A percentile compares a stretch with the other conserved stretches of the same genome.
These are phyloP conservation scores for Larimichthys polyactis DNA, from an alignment of 2,113 vertebrate species.

Conservation along the genomic window DNA sequence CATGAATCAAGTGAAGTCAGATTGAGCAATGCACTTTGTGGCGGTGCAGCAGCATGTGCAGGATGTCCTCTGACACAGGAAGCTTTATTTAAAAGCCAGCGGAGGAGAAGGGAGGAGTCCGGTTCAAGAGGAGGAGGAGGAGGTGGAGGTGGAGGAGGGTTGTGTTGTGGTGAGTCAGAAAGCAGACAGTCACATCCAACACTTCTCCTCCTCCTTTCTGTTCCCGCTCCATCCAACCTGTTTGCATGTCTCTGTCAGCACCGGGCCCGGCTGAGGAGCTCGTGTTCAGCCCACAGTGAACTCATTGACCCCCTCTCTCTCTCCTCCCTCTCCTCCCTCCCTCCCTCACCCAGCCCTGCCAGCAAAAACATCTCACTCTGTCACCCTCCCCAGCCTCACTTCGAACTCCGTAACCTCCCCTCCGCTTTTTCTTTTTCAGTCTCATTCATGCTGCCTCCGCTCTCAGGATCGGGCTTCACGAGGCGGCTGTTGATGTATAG, in stretches of 20 bases:
- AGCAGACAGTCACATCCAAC: slow-evolving; percentile 50
- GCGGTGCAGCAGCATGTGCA: slow-evolving; percentile 45
- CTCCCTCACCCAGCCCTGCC: slow-evolving; percentile 46
- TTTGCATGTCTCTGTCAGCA: slow-evolving; percentile 71
- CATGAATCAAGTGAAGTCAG: slow-evolving; percentile 32
- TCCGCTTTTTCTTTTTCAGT: slow-evolving; percentile 33
- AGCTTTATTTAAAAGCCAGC: slow-evolving; percentile 60
- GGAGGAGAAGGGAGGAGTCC: slow-evolving; percentile 48
- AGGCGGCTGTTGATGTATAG: slow-evolving; percentile 22
- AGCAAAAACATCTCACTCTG: slow-evolving; percentile 72
- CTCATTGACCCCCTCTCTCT: slow-evolving; percentile 70
- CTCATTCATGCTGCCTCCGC: slow-evolving; percentile 43
- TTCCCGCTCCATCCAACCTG: slow-evolving; percentile 61
- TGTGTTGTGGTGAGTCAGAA: slow-evolving; percentile 51
- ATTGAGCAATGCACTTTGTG: slow-evolving; percentile 35
- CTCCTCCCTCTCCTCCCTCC: too few relatives aligned
- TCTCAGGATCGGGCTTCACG: slow-evolving; percentile 18
- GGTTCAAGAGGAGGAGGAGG: neutral
- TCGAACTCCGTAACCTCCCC: slow-evolving; percentile 75
- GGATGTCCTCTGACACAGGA: slow-evolving; percentile 72
- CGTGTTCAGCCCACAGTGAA: slow-evolving; percentile 72
- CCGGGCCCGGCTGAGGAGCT: slow-evolving; percentile 56
- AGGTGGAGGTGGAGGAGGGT: neutral
- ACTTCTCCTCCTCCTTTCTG: slow-evolving; percentile 39
- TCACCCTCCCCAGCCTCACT: slow-evolving; percentile 60